Conservation (phyloP, 2,888 invertebrate genomes). For the Oscheius sp. region DNA sequence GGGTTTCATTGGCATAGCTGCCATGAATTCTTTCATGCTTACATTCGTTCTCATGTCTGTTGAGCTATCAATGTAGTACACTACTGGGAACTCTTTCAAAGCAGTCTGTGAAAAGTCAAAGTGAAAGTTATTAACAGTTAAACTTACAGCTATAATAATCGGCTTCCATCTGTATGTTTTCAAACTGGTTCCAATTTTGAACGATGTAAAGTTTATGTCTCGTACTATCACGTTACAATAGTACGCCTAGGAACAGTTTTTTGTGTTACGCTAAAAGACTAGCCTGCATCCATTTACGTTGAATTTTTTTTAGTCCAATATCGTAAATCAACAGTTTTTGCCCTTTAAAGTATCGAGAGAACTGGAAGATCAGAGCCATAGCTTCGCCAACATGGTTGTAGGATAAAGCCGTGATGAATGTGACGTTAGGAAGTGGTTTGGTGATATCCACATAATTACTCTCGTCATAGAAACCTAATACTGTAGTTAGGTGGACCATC, state of each 20-base stretch:
- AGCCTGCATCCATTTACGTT: not conserved
- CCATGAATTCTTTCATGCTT: not conserved
- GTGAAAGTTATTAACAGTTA: not conserved
- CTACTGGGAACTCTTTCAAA: not conserved
- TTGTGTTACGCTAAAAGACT: not conserved
- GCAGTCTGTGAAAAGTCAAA: not conserved
- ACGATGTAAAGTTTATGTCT: not conserved
- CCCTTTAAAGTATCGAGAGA: not conserved
- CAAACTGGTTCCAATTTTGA: not conserved
- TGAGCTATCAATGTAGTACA: not conserved
- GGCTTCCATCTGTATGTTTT: not conserved
- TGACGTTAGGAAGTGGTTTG: constrained; percentile 4
- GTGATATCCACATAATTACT: constrained; percentile 5
- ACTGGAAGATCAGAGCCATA: not conserved
- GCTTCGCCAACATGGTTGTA: constrained; percentile 7
- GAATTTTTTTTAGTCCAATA: not conserved
- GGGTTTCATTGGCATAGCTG: not conserved
- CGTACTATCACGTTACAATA: not conserved
- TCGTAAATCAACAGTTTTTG: constrained; percentile 1
- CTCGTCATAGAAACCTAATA: constrained; percentile 1
- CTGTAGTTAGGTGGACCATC: not conserved
- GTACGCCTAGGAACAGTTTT: not conserved
- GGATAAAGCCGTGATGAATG: constrained; percentile 17
- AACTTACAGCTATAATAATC: not conserved
- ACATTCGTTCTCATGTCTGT: not conserved